Evolutionary conservation across 2,797 vertebrate genomes (phyloP), one percentile per base, ranked within the genome.

Genomic region (Lophura swinhoii): DNA sequence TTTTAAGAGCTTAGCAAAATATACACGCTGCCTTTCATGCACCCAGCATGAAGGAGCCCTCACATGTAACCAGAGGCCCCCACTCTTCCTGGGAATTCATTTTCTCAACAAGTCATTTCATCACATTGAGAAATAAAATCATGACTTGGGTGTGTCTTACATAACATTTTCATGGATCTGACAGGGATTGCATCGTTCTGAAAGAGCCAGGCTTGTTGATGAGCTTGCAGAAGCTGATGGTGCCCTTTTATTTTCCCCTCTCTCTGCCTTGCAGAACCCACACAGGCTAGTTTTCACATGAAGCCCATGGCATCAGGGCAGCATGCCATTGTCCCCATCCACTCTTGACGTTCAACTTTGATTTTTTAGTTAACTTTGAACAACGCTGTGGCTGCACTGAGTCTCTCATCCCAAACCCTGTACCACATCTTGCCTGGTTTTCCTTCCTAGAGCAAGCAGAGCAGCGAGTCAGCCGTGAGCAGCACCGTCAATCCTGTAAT

Each of bases 401-500:
- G 35, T 56, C 49, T 78, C 73, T 85, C 31, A 26, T 84, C 79
- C 43, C 72, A 79, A 86, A 72, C 29, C 43, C 86, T 14, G 49
- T 88, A 94, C 58, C 56, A 70, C 64, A 72, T 80, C 49, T 82
- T 55, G 87, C 83, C 28, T 91, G 77, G 31, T 84, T 96, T 82
- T 93, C 91, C 92, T 85, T 91, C 93, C 87, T 84, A 98, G 97
- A 98, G 59, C 95, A 98, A 98, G 93, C 97, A 95, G 91, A 98
- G 95, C 68, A 97, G 98, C 0, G 99, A 99, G 96, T 97, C 98
- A 0, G 98, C 98, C 0, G 98, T 99, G 93, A 99, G 98, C 98
- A 99, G 99, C 97, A 98, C 98, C 0, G 98, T 98, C 49, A 98
- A 99, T 93, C 98, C 98, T 24, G 84, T 98, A 58, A 98, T 97